phyloP scores from a whole-genome alignment of 2,888 invertebrate species.

The Lypha dubia region DNA sequence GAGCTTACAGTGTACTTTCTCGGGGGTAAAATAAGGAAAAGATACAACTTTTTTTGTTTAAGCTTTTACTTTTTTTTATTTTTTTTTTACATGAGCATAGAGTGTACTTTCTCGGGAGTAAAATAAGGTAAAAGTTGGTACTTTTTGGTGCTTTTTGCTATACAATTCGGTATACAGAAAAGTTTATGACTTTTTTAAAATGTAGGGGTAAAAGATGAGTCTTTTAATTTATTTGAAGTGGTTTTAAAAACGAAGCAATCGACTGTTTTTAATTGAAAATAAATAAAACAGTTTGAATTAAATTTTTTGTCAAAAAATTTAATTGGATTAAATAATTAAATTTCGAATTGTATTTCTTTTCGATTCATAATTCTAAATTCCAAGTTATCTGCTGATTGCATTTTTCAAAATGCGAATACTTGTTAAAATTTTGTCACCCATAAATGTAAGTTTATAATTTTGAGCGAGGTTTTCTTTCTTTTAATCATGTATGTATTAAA shows the following conservation, averaged over 20 bases:
- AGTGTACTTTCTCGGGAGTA: too few relatives aligned
- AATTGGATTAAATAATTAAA: constrained; percentile 26
- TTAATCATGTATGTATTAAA: background rate
- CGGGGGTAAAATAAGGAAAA: too few relatives aligned
- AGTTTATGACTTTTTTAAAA: too few relatives aligned
- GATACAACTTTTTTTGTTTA: too few relatives aligned
- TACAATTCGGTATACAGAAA: too few relatives aligned
- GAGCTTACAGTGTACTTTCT: too few relatives aligned
- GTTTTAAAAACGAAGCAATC: constrained; percentile 38
- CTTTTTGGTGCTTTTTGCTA: too few relatives aligned
- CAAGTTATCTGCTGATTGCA: constrained; percentile 3
- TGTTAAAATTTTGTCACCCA: constrained; percentile 6
- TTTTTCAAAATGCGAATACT: constrained; percentile 40
- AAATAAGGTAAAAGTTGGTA: too few relatives aligned
- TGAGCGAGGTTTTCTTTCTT: background rate
- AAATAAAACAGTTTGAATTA: background rate
- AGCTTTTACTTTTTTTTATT: too few relatives aligned
- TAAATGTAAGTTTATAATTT: constrained; percentile 39
- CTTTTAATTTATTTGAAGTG: too few relatives aligned
- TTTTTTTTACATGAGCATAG: too few relatives aligned
- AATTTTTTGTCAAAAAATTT: constrained; percentile 31
- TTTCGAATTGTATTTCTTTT: constrained; percentile 8
- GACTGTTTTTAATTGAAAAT: constrained; percentile 1
- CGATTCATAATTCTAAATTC: constrained; percentile 27
- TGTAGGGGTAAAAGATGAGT: too few relatives aligned